These are phyloP conservation scores for Alca torda DNA, from an alignment of 2,797 vertebrate species.

Conservation along the genomic window DNA sequence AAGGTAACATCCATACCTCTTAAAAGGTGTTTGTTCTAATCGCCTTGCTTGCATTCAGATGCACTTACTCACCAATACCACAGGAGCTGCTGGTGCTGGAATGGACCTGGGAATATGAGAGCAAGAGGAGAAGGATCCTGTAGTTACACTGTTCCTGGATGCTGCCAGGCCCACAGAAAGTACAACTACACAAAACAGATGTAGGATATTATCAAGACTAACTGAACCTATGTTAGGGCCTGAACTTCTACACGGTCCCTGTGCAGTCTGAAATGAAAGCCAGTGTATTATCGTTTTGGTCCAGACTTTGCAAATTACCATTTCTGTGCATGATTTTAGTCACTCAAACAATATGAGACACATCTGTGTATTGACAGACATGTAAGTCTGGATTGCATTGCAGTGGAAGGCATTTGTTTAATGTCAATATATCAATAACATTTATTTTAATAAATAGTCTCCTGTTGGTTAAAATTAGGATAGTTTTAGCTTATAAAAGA, in stretches of 20 bases:
- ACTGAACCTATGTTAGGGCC: background rate
- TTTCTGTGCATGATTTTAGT: background rate
- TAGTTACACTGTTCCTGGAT: background rate
- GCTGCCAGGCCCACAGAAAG: background rate
- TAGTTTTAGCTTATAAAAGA: background rate
- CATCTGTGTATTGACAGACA: background rate
- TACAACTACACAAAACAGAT: background rate
- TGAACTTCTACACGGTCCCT: background rate
- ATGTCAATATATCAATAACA: background rate
- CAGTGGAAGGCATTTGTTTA: background rate
- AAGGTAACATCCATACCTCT: background rate
- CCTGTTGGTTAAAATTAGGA: background rate
- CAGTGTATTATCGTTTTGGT: background rate
- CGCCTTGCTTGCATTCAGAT: background rate
- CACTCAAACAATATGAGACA: background rate
- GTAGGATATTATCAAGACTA: background rate
- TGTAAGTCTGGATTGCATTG: background rate
- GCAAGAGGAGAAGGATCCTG: background rate
- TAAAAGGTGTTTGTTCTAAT: background rate
- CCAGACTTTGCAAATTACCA: background rate
- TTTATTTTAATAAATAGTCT: background rate
- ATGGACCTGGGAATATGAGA: background rate
- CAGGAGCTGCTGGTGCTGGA: background rate
- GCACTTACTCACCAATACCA: rapidly evolving
- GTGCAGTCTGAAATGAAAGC: background rate